phyloP scores from a whole-genome alignment of 2,113 vertebrate species.

The Microtus oregoni region DNA sequence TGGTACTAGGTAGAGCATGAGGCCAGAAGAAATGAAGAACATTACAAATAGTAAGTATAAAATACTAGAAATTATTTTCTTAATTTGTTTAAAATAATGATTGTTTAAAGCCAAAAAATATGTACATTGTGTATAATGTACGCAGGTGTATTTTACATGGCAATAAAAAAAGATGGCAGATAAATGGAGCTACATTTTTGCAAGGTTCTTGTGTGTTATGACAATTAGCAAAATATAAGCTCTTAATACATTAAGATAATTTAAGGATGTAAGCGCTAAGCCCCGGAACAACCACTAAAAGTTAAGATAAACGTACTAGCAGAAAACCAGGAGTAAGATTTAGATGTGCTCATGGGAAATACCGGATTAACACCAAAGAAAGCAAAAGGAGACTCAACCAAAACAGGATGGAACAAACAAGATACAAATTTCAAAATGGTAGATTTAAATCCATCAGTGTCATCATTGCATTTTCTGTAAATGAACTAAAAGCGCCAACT shows the following conservation, averaged over 20 bases:
- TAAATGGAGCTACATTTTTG: background rate
- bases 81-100: slow-evolving; percentile 42
- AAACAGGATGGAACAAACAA: background rate
- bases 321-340: background rate
- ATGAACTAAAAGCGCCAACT: background rate
- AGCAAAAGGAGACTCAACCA: background rate
- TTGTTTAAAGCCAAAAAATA: slow-evolving; percentile 1
- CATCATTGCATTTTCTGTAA: slow-evolving; percentile 47
- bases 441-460: background rate
- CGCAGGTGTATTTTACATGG: background rate
- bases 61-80: background rate
- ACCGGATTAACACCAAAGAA: background rate
- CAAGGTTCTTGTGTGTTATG: background rate
- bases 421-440: slow-evolving; percentile 13
- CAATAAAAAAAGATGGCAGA: background rate
- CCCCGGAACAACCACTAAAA: background rate
- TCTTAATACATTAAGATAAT: background rate
- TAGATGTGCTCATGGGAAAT: slow-evolving; percentile 25
- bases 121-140: background rate
- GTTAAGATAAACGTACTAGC: background rate
- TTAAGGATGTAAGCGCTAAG: slow-evolving; percentile 15
- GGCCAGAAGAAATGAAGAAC: background rate
- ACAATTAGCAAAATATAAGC: background rate
- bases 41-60: background rate
- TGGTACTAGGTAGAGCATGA: background rate